phyloP scores from a whole-genome alignment of 2,888 invertebrate genomes.

The Tortricodes alternella region DNA sequence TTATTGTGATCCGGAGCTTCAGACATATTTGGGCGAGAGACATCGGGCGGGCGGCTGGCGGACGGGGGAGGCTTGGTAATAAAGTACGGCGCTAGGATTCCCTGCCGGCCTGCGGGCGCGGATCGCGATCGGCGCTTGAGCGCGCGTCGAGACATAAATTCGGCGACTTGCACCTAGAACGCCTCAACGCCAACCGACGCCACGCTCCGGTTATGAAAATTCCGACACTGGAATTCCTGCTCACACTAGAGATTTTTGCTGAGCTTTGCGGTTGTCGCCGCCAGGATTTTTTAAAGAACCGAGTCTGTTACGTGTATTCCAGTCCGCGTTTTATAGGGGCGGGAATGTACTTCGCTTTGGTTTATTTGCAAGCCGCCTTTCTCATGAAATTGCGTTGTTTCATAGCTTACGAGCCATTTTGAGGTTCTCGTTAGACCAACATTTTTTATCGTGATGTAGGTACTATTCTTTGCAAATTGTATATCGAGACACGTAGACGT shows the following conservation, averaged over 20 bases:
- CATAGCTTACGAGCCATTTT: constrained; percentile 78
- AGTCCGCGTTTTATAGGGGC: constrained; percentile 76
- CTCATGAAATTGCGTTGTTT: constrained; percentile 79
- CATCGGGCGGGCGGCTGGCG: constrained; percentile 34
- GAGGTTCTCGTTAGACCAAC: constrained; percentile 71
- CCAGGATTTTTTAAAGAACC: constrained; percentile 74
- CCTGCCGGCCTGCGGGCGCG: constrained; percentile 42
- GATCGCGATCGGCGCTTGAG: constrained; percentile 54
- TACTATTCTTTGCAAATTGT: constrained; percentile 67
- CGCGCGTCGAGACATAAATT: constrained; percentile 65
- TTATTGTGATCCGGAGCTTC: constrained; percentile 60
- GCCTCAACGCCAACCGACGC: constrained; percentile 58
- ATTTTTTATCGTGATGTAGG: constrained; percentile 72
- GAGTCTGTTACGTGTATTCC: constrained; percentile 77
- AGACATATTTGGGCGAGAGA: constrained; percentile 58
- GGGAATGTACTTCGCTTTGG: constrained; percentile 78
- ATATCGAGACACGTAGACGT: constrained; percentile 45
- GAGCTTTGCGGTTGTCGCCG: constrained; percentile 75
- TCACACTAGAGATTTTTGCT: constrained; percentile 77
- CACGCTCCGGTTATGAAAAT: constrained; percentile 77
- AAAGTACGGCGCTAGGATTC: constrained; percentile 56
- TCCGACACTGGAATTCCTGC: constrained; percentile 73
- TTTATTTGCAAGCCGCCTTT: constrained; percentile 77
- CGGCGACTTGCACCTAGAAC: constrained; percentile 68
- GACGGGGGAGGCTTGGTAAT: constrained; percentile 51